Evolutionary conservation across 2,113 vertebrate genomes (phyloP).

Genomic region (Peromyscus polionotus): DNA sequence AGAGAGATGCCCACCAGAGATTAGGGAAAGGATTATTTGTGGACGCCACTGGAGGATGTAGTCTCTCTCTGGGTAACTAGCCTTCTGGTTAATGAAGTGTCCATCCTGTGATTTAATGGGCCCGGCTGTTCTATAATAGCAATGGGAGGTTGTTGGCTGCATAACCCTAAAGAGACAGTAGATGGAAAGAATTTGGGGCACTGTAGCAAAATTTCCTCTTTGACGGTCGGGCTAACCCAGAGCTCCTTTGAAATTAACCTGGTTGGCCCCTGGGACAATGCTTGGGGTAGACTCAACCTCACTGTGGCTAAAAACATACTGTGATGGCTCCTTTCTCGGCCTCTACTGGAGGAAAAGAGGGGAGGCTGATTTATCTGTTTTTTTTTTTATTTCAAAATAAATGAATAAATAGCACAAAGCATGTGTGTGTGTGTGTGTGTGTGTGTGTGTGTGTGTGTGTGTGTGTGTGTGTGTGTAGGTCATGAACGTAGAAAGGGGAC

Average conservation of each 20-base stretch:
- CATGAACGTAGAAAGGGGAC: neutral
- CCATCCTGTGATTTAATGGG: neutral
- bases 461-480: neutral
- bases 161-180: neutral
- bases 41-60: neutral
- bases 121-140: neutral
- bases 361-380: neutral
- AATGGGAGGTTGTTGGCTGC: neutral
- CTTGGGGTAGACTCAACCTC: neutral
- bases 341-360: accelerated
- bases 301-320: neutral
- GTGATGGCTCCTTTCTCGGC: neutral
- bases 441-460: neutral
- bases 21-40: constrained; percentile 44
- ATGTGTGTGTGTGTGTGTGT: neutral
- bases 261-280: neutral
- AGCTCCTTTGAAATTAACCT: neutral
- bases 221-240: neutral
- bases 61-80: constrained; percentile 31
- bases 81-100: constrained; percentile 31
- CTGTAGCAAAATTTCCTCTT: neutral
- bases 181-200: neutral
- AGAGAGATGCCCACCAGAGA: neutral
- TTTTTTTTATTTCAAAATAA: neutral
- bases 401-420: neutral